Percentiles rank a stretch among this genome's conserved stretches.
These are phyloP conservation scores for Petaurus breviceps DNA, from an alignment of 2,113 vertebrate genomes.

Conservation along the genomic window DNA sequence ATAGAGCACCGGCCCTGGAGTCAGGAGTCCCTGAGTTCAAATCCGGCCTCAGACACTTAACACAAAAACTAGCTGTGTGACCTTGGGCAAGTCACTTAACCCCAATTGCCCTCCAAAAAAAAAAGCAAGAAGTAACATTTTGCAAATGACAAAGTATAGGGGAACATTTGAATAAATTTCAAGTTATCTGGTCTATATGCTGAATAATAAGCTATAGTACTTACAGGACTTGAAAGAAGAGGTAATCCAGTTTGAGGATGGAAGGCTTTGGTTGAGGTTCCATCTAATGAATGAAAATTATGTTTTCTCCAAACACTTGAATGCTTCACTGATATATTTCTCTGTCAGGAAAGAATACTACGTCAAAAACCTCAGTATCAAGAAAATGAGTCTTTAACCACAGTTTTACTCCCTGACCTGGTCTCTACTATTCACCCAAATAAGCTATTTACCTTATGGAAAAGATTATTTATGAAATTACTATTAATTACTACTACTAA, in stretches of 20 bases:
- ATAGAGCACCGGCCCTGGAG: too few species aligned
- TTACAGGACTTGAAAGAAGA: constrained; percentile 98
- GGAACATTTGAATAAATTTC: constrained; percentile 15
- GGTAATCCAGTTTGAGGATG: constrained; percentile 97
- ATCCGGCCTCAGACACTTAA: too few species aligned
- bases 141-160: background rate
- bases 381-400: background rate
- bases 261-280: constrained; percentile 94
- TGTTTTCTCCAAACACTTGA: constrained; percentile 92
- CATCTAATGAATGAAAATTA: constrained; percentile 93
- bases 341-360: constrained; percentile 81
- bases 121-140: background rate
- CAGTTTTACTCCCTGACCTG: background rate
- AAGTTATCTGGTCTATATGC: constrained; percentile 13
- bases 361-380: background rate
- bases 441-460: background rate
- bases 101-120: too few species aligned
- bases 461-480: background rate
- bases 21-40: too few species aligned
- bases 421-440: background rate
- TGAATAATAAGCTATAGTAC: constrained; percentile 62
- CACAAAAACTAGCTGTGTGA: too few species aligned
- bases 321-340: constrained; percentile 86
- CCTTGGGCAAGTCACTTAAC: too few species aligned
- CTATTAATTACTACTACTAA: background rate